Base-by-base conservation (phyloP, 1,140 invertebrate genomes). In the Gonioctena quinquepunctata region DNA sequence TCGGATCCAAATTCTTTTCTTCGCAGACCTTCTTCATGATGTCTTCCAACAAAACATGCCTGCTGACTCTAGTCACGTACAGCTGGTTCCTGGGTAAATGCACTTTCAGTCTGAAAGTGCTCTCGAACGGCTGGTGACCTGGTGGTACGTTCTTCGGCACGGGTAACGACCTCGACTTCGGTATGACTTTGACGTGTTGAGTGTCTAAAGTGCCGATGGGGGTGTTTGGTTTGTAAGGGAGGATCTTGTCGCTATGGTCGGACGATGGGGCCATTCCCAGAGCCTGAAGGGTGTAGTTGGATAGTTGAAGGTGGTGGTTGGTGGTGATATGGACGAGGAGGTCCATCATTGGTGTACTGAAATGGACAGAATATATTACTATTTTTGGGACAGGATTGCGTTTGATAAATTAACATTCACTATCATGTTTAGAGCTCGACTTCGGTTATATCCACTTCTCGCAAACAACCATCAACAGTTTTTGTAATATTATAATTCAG, bases 281-380 rank as follows among this genome's bases (percentile, higher is more conserved):
- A 2, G 90, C 87, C 79, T 90, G 89, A n/a, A 93, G 84, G n/a
- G 89, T 87, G 81, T 93, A 89, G 75, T 86, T 89, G 48, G 89
- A 90, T 7, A 92, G 90, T 72, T 88, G 88, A 62, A 94, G 86
- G 82, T 91, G 90, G 82, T 92, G 88, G 26, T 88, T 87, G 33
- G 90, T 93, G 49, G 91, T 89, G 60, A 93, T 88, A 78, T 93
- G 91, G 62, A 94, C 89, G 69, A 94, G 85, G 23, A 94, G 86
- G 81, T 94, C 93, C 90, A 93, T 91, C 91, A 94, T 93, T 26
- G 92, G 92, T 7, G 90, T 93, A 78, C 92, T 93, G 84, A 67
- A 86, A 77, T 23, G 61, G 16, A 28, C 21, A 21, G n/a, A n/a
- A n/a, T n/a, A n/a, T n/a, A n/a, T 6, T 49, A n/a, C n/a, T n/a